phyloP scores from a whole-genome alignment of 2,888 invertebrate genomes.

The Hirtodrosophila alboralis region DNA sequence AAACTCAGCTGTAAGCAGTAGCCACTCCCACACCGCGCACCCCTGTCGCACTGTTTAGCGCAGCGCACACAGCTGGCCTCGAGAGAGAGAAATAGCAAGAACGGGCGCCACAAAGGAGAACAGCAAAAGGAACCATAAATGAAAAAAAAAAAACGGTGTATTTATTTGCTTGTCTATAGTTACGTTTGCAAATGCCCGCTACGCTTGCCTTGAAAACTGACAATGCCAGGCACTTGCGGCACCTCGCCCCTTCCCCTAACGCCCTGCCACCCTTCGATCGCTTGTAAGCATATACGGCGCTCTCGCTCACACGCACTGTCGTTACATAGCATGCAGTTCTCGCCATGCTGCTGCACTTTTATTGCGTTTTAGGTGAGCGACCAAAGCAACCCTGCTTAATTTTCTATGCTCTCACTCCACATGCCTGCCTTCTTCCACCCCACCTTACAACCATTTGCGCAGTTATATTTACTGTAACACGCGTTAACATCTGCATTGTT shows the following conservation, averaged over 20 bases:
- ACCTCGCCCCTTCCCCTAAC: conserved; percentile 6
- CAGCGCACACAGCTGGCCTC: conserved; percentile 61
- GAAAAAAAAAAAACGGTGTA: conserved; percentile 13
- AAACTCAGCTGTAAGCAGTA: conserved; percentile 72
- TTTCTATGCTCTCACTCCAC: conserved; percentile 35
- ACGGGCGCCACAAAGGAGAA: conserved; percentile 23
- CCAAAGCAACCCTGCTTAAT: conserved; percentile 61
- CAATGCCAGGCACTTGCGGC: conserved; percentile 52
- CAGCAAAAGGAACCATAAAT: conserved; percentile 16
- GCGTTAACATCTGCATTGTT: conserved; percentile 29
- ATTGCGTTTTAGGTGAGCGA: conserved; percentile 69
- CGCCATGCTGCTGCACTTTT: conserved; percentile 63
- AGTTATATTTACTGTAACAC: conserved; percentile 62
- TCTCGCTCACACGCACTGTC: conserved; percentile 51
- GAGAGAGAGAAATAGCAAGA: conserved; percentile 18
- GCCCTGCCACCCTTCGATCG: conserved; percentile 16
- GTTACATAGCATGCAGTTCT: conserved; percentile 54
- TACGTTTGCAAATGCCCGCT: conserved; percentile 36
- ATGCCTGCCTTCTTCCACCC: conserved; percentile 11
- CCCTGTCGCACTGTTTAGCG: conserved; percentile 9
- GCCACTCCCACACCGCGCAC: conserved; percentile 48
- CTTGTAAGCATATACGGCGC: conserved; percentile 48
- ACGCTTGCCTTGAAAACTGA: conserved; percentile 67
- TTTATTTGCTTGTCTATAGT: conserved; percentile 40
- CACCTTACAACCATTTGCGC: conserved; percentile 62